These are phyloP conservation scores for Trichacis sp. DNA, from an alignment of 2,888 invertebrate genomes.

Conservation along the genomic window DNA sequence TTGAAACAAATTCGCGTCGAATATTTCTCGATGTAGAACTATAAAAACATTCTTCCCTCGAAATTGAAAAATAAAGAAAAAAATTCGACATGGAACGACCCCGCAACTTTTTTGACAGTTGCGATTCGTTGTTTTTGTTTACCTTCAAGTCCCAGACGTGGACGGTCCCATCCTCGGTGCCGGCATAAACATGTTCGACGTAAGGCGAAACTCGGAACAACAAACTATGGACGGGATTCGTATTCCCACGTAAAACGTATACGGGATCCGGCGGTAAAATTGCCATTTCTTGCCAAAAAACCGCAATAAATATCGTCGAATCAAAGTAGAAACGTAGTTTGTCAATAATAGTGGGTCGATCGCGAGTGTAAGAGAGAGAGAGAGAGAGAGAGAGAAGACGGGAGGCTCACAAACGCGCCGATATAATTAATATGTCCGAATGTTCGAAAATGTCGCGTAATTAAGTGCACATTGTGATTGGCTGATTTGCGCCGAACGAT, in stretches of 20 bases:
- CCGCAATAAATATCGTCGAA: not conserved
- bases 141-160: conserved; percentile 86
- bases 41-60: no score
- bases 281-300: conserved; percentile 67
- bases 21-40: no score
- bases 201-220: conserved; percentile 71
- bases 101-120: no score
- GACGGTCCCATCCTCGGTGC: conserved; percentile 80
- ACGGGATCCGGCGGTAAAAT: conserved; percentile 83
- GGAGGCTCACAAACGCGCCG: conserved; percentile 42
- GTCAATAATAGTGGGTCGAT: conserved; percentile 9
- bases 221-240: conserved; percentile 80
- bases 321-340: not conserved
- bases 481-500: conserved; percentile 3
- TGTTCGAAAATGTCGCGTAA: conserved; percentile 12
- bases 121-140: no score
- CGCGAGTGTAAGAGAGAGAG: no score
- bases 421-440: conserved; percentile 13
- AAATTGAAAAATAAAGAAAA: no score
- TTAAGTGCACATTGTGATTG: conserved; percentile 19
- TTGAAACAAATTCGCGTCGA: no score
- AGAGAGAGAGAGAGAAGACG: conserved; percentile 38
- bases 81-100: no score
- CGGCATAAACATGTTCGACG: conserved; percentile 76
- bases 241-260: conserved; percentile 79